These are phyloP conservation scores for Morpho helenor DNA, from an alignment of 2,888 invertebrate genomes.

Conservation along the genomic window DNA sequence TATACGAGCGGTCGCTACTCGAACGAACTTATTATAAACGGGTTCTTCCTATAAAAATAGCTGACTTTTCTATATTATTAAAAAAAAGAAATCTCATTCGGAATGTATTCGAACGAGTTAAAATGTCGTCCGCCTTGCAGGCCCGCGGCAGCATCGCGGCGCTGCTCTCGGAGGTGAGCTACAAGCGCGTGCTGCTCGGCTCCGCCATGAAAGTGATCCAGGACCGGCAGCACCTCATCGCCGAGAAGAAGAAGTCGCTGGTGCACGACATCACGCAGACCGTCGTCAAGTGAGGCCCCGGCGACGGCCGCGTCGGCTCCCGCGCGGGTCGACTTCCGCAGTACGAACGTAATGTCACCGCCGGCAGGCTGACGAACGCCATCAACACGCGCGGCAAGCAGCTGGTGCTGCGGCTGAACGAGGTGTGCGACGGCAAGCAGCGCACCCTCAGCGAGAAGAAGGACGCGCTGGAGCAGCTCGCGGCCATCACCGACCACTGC, in stretches of 20 bases:
- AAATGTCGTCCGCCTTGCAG: constrained; percentile 40
- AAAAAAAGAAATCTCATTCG: too few relatives aligned
- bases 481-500: constrained; percentile 93
- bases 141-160: constrained; percentile 59
- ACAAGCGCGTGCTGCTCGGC: constrained; percentile 86
- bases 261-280: constrained; percentile 93
- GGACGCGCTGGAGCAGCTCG: constrained; percentile 88
- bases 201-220: constrained; percentile 90
- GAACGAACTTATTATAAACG: too few relatives aligned
- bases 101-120: too few relatives aligned
- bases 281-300: constrained; percentile 85
- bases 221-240: constrained; percentile 90
- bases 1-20: too few relatives aligned
- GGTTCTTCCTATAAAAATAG: too few relatives aligned
- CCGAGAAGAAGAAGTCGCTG: constrained; percentile 90
- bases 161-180: constrained; percentile 77
- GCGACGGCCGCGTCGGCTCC: too few relatives aligned
- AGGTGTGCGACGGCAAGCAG: constrained; percentile 84
- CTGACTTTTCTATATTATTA: too few relatives aligned
- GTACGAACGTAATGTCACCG: background rate
- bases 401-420: constrained; percentile 88
- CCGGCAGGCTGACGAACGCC: constrained; percentile 85
- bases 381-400: constrained; percentile 91
- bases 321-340: too few relatives aligned
- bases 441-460: constrained; percentile 92